Evolutionary conservation across 2,113 vertebrate species (phyloP).

Genomic region (Bambusicola thoracicus): DNA sequence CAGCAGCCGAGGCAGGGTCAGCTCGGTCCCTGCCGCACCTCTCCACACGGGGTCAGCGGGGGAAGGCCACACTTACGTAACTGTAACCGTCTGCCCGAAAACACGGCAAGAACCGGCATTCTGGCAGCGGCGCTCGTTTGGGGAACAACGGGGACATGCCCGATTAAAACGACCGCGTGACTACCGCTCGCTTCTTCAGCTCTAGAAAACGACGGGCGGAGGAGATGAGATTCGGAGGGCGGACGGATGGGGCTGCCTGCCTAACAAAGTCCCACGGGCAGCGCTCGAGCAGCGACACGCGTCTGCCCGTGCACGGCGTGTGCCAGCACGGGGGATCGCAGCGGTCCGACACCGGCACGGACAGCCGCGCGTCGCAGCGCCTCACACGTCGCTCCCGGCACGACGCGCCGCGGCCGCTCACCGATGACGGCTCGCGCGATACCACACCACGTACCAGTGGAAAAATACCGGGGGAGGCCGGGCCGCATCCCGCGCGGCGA

Average conservation of each 20-base stretch:
- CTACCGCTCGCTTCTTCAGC: neutral
- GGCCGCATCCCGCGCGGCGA: neutral
- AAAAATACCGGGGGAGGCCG: fast-evolving
- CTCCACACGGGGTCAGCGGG: neutral
- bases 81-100: neutral
- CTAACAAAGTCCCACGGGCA: neutral
- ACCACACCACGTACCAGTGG: no score
- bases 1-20: neutral
- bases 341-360: neutral
- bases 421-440: neutral
- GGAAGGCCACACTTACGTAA: constrained; percentile 7
- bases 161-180: neutral
- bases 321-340: neutral
- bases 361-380: neutral
- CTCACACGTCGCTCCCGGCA: neutral
- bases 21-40: neutral
- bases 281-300: fast-evolving
- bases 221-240: neutral
- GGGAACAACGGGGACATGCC: neutral
- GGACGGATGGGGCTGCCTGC: neutral
- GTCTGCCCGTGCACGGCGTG: neutral
- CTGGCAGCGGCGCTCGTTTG: neutral
- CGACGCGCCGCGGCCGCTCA: neutral
- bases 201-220: neutral
- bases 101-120: neutral